Evolutionary conservation across 2,797 vertebrate species (phyloP).

Genomic region (Chelonia mydas): DNA sequence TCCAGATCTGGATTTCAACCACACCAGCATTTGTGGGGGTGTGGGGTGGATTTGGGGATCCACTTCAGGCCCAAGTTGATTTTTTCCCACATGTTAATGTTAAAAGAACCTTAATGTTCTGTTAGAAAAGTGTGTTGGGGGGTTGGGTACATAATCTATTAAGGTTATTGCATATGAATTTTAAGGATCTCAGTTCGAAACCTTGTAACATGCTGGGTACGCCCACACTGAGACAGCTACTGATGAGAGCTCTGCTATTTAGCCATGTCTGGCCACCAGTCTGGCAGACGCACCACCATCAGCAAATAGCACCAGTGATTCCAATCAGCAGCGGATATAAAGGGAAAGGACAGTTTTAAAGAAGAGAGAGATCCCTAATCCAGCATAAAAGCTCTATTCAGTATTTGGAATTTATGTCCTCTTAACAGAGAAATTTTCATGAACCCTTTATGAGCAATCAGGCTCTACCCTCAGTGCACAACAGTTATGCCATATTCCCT

Average conservation of each 20-base stretch:
- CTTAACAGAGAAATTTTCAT: not conserved
- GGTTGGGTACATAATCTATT: not conserved
- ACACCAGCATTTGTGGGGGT: not conserved
- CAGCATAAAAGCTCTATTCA: not conserved
- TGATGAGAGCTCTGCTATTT: too few relatives aligned
- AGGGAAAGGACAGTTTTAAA: too few relatives aligned
- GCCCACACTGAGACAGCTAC: not conserved
- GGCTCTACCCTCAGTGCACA: not conserved
- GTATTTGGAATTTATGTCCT: not conserved
- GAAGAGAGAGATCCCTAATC: not conserved
- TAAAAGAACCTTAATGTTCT: not conserved
- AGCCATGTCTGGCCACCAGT: not conserved
- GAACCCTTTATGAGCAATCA: not conserved
- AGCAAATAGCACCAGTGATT: not conserved
- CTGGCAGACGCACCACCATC: not conserved
- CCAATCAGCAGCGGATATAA: not conserved
- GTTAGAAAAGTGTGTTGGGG: not conserved
- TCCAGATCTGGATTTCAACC: not conserved
- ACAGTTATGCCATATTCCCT: not conserved
- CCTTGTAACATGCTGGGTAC: not conserved
- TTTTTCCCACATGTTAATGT: not conserved
- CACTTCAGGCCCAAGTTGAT: not conserved
- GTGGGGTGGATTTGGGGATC: not conserved
- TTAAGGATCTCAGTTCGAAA: not conserved
- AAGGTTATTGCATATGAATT: not conserved